A percentile compares a stretch with the other conserved stretches of the same genome.
These are phyloP conservation scores for Drosophila elegans DNA, from an alignment of 1,140 invertebrate genomes.

Conservation along the genomic window DNA sequence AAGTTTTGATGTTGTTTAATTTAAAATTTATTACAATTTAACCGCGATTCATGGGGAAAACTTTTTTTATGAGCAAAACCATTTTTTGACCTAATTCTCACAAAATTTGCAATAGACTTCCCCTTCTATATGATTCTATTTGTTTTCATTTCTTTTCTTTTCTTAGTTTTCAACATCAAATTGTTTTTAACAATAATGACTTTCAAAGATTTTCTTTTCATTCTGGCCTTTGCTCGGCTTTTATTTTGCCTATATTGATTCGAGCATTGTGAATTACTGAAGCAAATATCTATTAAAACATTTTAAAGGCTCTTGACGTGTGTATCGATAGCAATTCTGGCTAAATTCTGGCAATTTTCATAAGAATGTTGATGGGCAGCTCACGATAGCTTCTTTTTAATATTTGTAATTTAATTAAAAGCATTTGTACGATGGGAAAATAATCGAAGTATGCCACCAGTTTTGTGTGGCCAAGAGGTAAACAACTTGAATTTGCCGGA, in stretches of 20 bases:
- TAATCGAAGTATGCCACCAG: constrained; percentile 17
- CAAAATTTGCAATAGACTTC: constrained; percentile 17
- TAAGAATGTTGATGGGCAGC: constrained; percentile 2
- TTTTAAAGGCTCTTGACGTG: constrained; percentile 15
- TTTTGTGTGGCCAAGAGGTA: constrained; percentile 27
- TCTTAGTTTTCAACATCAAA: constrained; percentile 13
- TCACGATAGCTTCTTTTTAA: constrained; percentile 18
- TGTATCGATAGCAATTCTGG: neutral
- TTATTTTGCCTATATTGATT: constrained; percentile 16
- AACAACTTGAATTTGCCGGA: constrained; percentile 35
- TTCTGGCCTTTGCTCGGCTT: constrained; percentile 16
- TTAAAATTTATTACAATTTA: constrained; percentile 12
- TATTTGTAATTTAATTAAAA: constrained; percentile 56
- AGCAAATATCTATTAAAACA: constrained; percentile 19
- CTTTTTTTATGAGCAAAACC: constrained; percentile 26
- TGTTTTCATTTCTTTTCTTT: constrained; percentile 20
- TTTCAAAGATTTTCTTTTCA: constrained; percentile 38
- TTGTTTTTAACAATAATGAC: constrained; percentile 33
- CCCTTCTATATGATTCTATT: neutral
- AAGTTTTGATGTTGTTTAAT: constrained; percentile 2
- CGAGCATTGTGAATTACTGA: constrained; percentile 12
- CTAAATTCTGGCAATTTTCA: constrained; percentile 8
- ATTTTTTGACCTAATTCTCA: constrained; percentile 50
- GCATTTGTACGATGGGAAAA: constrained; percentile 29
- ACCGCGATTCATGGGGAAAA: constrained; percentile 18